These are phyloP conservation scores for Barbus barbus DNA, from an alignment of 2,113 vertebrate genomes.

Conservation along the genomic window DNA sequence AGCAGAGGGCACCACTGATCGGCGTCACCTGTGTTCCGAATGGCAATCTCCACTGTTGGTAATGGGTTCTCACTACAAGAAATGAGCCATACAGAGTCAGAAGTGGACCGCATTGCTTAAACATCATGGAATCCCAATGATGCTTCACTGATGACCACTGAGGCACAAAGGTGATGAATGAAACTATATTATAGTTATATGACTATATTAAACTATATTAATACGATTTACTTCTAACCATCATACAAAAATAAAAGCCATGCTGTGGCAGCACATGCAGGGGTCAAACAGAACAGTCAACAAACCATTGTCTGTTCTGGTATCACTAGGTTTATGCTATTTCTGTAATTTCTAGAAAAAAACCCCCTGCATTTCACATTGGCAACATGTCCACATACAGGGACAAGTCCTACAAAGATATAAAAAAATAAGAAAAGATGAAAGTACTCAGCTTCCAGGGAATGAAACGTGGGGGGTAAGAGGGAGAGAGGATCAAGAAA, in stretches of 20 bases:
- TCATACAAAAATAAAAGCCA: background rate
- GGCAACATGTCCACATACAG: background rate
- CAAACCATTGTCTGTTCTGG: constrained; percentile 14
- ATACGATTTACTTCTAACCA: background rate
- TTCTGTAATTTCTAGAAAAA: background rate
- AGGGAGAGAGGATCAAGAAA: constrained; percentile 64
- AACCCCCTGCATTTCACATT: background rate
- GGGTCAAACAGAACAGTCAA: background rate
- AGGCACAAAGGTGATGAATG: constrained; percentile 42
- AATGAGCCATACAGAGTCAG: constrained; percentile 28
- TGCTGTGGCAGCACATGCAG: constrained; percentile 27
- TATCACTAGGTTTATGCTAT: background rate
- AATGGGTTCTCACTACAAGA: constrained; percentile 90
- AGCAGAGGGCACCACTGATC: constrained; percentile 99
- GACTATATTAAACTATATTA: too few relatives aligned
- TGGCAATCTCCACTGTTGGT: constrained; percentile 95
- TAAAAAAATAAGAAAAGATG: constrained; percentile 56
- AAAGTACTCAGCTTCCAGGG: constrained; percentile 64
- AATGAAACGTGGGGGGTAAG: constrained; percentile 57
- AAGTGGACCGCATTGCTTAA: background rate
- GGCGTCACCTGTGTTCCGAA: constrained; percentile 94
- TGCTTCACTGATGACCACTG: constrained; percentile 39
- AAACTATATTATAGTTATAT: too few relatives aligned
- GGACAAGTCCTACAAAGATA: constrained; percentile 41
- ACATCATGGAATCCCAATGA: constrained; percentile 20